Evolutionary conservation across 2,113 vertebrate species (phyloP), one percentile per base, ranked within the genome.

Genomic region (Sebastes fasciatus): DNA sequence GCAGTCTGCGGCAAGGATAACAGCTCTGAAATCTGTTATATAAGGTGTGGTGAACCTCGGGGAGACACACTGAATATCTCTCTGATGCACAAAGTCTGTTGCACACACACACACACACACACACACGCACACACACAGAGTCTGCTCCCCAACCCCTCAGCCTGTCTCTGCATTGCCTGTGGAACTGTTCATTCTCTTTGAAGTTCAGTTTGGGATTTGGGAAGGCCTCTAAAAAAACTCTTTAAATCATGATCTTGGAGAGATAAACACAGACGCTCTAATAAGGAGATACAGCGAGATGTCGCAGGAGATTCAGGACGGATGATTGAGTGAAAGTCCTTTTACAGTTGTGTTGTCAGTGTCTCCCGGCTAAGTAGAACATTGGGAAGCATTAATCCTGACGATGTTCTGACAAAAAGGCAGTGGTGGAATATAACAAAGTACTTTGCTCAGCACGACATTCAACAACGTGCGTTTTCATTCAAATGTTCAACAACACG

Each of bases 1-100:
- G 71, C 79, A 8, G 62, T 23, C 23, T 63, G 65, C 46, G 57
- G n/a, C 79, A 65, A 40, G 45, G 51, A 80, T 66, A 70, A 19
- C 63, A 68, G 4, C 61, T 64, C 34, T 69, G 40, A 75, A 74
- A 74, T 71, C 23, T 74, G 68, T 83, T 85, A 83, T 52, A 16
- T 85, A 90, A 80, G 68, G 64, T 72, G 61, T 21, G 54, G 9
- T 48, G 21, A 51, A 77, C 54, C 77, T 65, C 77, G n/a, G 66
- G 66, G 71, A 66, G 17, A n/a, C 55, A 58, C 70, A 79, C 55
- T 26, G 0, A 19, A 40, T n/a, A n/a, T 70, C 10, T n/a, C 68
- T 70, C 34, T 26, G 16, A 42, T 70, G 52, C 42, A 34, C 34
- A 34, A 34, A 34, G 34, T 34, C 34, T 34, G 34, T 34, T 34